Evolutionary conservation across 2,797 vertebrate species (phyloP).

Genomic region (Syngnathus rostellatus): DNA sequence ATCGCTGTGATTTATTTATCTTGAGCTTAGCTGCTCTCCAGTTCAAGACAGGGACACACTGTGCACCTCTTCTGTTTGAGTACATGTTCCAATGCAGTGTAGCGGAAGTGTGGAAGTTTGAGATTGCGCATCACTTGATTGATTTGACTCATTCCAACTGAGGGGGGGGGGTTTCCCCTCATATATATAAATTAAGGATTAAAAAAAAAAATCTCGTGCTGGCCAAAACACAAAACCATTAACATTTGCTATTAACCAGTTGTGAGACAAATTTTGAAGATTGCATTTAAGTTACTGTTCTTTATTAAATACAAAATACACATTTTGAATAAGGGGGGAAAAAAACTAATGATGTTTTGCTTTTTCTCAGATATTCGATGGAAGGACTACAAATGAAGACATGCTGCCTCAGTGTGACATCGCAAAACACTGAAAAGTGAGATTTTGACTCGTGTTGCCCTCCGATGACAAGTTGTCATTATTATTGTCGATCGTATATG

Average conservation of each 20-base stretch:
- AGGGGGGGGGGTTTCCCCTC: no score
- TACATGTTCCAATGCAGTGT: neutral
- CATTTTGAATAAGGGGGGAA: neutral
- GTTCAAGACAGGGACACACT: slow-evolving; percentile 12
- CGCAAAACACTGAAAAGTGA: neutral
- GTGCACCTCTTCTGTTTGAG: neutral
- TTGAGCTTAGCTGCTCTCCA: slow-evolving; percentile 15
- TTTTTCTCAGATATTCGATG: neutral
- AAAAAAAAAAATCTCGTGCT: no score
- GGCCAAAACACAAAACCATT: no score
- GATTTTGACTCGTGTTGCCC: neutral
- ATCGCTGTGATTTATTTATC: slow-evolving; percentile 46
- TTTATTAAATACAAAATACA: neutral
- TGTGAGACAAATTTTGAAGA: neutral
- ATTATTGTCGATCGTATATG: neutral
- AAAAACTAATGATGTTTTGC: neutral
- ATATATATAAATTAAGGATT: no score
- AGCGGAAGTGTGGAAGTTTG: neutral
- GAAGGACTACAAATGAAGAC: neutral
- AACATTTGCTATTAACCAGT: no score
- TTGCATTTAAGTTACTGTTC: neutral
- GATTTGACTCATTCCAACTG: no score
- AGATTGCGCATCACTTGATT: no score
- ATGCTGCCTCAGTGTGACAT: neutral
- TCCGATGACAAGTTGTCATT: neutral